These are phyloP conservation scores for Prolemur simus DNA, from an alignment of 2,113 vertebrate species.

Conservation along the genomic window DNA sequence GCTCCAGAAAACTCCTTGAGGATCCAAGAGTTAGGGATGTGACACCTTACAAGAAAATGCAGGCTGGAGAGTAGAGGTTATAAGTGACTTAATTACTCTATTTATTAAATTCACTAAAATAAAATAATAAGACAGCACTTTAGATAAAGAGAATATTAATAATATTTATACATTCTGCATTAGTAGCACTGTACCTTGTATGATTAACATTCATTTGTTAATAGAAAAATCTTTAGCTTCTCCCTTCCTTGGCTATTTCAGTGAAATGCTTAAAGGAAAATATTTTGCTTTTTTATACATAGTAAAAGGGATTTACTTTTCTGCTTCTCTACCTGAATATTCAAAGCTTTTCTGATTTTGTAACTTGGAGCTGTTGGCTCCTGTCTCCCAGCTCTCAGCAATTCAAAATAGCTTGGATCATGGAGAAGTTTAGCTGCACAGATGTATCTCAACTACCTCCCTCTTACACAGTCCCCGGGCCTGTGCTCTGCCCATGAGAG, in stretches of 20 bases:
- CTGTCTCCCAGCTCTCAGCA: neutral
- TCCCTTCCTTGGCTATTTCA: neutral
- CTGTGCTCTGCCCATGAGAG: neutral
- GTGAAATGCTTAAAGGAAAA: neutral
- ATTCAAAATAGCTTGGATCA: neutral
- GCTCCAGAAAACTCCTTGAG: neutral
- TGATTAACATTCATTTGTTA: neutral
- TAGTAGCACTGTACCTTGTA: neutral
- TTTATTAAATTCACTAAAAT: conserved; percentile 28
- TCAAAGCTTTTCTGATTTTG: neutral
- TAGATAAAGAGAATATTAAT: neutral
- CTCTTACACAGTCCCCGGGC: neutral
- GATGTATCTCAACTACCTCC: neutral
- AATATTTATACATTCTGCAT: neutral
- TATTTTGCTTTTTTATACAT: neutral
- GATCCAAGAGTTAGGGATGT: neutral
- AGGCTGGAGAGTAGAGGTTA: neutral
- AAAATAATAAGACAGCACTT: neutral
- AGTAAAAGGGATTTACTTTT: neutral
- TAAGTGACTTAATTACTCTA: neutral
- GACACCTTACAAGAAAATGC: neutral
- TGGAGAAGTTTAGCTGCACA: neutral
- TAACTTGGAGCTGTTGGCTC: neutral
- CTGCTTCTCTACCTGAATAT: neutral
- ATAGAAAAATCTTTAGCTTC: neutral